These are phyloP conservation scores for Casuarius casuarius DNA, from an alignment of 2,113 vertebrate genomes.

Conservation along the genomic window DNA sequence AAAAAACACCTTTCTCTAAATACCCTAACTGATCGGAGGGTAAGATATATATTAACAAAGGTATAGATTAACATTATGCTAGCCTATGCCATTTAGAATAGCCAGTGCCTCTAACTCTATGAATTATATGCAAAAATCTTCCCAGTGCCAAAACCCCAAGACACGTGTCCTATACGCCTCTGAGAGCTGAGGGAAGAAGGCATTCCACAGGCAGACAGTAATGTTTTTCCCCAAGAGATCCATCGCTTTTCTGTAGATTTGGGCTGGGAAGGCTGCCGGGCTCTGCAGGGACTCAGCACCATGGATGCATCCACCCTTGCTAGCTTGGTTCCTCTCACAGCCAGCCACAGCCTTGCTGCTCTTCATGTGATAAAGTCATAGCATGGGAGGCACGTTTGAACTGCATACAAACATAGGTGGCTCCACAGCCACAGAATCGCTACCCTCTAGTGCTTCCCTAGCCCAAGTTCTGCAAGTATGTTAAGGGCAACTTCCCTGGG, in stretches of 20 bases:
- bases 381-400: background rate
- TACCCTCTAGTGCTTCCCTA: background rate
- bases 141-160: background rate
- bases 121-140: background rate
- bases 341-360: background rate
- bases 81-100: background rate
- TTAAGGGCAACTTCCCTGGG: background rate
- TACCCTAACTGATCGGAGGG: background rate
- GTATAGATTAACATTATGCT: background rate
- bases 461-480: background rate
- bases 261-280: background rate
- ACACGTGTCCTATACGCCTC: background rate
- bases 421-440: background rate
- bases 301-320: no score
- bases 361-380: background rate
- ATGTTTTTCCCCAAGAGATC: background rate
- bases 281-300: background rate
- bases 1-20: background rate
- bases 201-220: background rate
- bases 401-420: background rate
- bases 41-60: background rate
- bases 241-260: background rate
- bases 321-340: background rate
- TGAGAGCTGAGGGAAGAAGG: background rate
- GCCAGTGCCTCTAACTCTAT: background rate